These are phyloP conservation scores for Thamnophis elegans DNA, from an alignment of 2,797 vertebrate genomes.

Conservation along the genomic window DNA sequence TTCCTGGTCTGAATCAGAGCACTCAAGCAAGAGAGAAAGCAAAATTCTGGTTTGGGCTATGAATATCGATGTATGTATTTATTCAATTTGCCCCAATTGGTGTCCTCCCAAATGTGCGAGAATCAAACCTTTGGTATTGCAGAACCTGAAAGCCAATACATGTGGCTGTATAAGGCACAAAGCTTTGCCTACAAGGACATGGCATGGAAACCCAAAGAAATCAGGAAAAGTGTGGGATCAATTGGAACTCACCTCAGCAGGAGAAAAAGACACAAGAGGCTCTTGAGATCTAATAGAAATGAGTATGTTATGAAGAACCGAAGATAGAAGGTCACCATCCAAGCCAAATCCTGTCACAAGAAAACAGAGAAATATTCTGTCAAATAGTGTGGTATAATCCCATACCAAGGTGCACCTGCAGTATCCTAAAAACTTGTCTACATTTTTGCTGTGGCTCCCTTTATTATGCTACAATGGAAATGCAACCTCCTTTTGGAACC, in stretches of 20 bases:
- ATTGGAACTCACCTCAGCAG: conserved; percentile 79
- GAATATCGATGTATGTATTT: neutral
- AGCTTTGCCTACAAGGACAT: neutral
- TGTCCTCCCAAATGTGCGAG: neutral
- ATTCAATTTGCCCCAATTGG: neutral
- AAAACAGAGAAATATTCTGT: neutral
- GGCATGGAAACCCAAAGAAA: neutral
- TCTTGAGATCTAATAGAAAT: conserved; percentile 80
- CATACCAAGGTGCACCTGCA: neutral
- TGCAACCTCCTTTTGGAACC: neutral
- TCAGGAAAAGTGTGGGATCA: neutral
- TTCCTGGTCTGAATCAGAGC: neutral
- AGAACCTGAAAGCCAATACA: neutral
- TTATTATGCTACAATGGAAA: neutral
- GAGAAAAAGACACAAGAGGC: conserved; percentile 78
- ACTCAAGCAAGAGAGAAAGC: neutral
- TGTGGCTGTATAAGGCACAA: too few species aligned
- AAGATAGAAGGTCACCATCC: conserved; percentile 86
- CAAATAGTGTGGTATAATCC: neutral
- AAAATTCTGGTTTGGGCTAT: neutral
- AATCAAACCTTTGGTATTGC: neutral
- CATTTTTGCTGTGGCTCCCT: neutral
- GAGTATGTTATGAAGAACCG: conserved; percentile 79
- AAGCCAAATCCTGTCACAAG: conserved; percentile 82
- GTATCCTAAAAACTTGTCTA: neutral